These are phyloP conservation scores for Calypte anna DNA, from an alignment of 2,113 vertebrate species.

Conservation along the genomic window DNA sequence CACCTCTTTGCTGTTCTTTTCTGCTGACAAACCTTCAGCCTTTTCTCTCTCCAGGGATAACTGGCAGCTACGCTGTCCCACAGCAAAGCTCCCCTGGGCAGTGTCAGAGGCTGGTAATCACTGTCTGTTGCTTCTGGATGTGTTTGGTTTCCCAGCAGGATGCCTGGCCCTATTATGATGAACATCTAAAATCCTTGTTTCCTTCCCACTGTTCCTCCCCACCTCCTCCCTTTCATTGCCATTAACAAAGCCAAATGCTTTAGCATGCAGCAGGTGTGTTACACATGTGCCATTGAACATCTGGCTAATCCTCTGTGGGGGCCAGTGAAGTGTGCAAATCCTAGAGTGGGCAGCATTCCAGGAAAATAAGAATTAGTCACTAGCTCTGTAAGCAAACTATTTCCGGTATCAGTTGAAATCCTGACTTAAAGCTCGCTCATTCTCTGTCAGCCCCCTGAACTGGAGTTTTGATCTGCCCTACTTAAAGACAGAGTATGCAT, in stretches of 20 bases:
- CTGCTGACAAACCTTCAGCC: not conserved
- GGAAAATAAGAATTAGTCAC: not conserved
- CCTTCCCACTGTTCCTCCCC: not conserved
- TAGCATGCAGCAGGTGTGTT: conserved; percentile 27
- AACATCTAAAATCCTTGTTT: not conserved
- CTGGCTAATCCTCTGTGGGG: conserved; percentile 17
- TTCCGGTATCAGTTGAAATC: conserved; percentile 10
- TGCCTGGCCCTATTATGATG: not conserved
- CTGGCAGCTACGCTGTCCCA: not conserved
- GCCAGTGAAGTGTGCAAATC: conserved; percentile 31
- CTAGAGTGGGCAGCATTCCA: conserved; percentile 16
- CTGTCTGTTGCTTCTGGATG: not conserved
- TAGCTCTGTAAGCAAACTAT: conserved; percentile 1
- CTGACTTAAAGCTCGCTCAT: not conserved
- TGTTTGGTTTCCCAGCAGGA: not conserved
- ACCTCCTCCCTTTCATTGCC: not conserved
- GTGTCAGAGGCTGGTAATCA: not conserved
- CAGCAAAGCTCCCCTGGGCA: not conserved
- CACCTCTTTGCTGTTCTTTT: not conserved
- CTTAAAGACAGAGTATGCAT: not conserved
- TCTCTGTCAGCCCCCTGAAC: not conserved
- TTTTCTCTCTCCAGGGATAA: not conserved
- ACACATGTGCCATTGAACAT: conserved; percentile 31
- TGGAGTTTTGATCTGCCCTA: not conserved
- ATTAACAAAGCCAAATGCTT: not conserved